These are phyloP conservation scores for Stegana nigrithorax DNA, from an alignment of 2,888 invertebrate genomes.

Conservation along the genomic window DNA sequence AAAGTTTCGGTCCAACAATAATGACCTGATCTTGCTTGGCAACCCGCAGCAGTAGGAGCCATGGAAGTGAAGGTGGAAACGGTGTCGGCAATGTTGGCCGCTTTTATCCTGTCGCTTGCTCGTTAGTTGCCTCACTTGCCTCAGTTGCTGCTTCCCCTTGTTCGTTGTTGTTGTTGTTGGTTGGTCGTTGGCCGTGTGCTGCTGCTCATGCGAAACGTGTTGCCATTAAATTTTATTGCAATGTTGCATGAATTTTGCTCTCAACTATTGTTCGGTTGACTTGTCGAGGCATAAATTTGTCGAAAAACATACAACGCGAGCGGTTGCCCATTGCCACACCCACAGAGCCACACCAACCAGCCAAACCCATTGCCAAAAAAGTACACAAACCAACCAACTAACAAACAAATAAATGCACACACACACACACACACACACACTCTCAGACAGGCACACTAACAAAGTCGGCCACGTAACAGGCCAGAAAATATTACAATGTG, in stretches of 20 bases:
- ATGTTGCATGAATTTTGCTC: constrained; percentile 37
- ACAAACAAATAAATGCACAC: background rate
- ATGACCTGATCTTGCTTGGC: constrained; percentile 11
- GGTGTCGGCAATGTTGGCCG: constrained; percentile 53
- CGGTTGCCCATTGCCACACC: no score
- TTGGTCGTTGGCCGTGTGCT: background rate
- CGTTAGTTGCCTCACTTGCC: constrained; percentile 25
- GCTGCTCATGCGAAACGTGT: constrained; percentile 39
- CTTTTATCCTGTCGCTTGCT: constrained; percentile 24
- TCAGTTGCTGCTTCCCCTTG: constrained; percentile 14
- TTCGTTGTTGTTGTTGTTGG: constrained; percentile 31
- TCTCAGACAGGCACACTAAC: background rate
- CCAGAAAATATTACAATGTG: constrained; percentile 29
- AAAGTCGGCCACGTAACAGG: constrained; percentile 16
- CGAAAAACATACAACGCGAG: no score
- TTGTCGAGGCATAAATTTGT: constrained; percentile 29
- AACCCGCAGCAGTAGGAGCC: background rate
- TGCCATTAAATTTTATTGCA: constrained; percentile 59
- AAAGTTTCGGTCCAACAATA: constrained; percentile 5
- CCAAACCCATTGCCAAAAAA: background rate
- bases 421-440: background rate
- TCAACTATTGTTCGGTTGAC: constrained; percentile 36
- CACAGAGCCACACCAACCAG: no score
- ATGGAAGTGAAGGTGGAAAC: no score
- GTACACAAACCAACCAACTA: background rate